A percentile compares a stretch with the other conserved stretches of the same genome.
Conservation (phyloP, 2,888 invertebrate genomes). For the Sialis fuliginosa region DNA sequence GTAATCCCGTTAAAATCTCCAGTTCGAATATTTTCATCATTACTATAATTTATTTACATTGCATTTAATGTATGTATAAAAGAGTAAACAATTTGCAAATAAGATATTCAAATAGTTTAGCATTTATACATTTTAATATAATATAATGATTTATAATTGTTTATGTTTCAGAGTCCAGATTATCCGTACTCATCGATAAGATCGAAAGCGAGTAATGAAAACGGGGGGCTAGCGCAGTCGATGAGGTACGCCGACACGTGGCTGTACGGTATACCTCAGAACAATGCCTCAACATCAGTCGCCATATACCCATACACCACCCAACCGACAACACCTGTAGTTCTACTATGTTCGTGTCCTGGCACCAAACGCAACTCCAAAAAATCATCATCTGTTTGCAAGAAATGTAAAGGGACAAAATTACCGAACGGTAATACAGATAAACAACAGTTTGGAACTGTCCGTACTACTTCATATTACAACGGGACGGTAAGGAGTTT, state of each 20-base stretch:
- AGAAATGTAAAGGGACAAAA: slow-evolving; percentile 69
- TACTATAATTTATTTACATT: no score
- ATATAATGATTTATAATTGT: no score
- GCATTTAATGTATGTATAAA: no score
- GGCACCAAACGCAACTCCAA: slow-evolving; percentile 56
- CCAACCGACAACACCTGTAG: slow-evolving; percentile 40
- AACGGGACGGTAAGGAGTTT: slow-evolving; percentile 1
- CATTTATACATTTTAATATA: no score
- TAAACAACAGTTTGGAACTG: background rate
- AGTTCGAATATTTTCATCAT: no score
- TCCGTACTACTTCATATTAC: background rate
- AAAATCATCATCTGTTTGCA: slow-evolving; percentile 60
- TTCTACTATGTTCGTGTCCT: slow-evolving; percentile 64
- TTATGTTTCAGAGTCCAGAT: no score
- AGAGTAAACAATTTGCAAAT: no score
- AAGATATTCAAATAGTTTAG: no score
- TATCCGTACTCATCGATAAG: no score
- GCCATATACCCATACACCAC: slow-evolving; percentile 25
- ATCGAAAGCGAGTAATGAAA: slow-evolving; percentile 12
- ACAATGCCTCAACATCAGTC: slow-evolving; percentile 26
- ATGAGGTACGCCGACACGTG: slow-evolving; percentile 76
- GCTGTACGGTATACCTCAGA: slow-evolving; percentile 63
- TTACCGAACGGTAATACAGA: slow-evolving; percentile 32
- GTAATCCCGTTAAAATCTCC: no score
- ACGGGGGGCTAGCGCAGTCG: slow-evolving; percentile 59